Conservation (phyloP, 2,888 invertebrate genomes). For the Morpho deidamia region DNA sequence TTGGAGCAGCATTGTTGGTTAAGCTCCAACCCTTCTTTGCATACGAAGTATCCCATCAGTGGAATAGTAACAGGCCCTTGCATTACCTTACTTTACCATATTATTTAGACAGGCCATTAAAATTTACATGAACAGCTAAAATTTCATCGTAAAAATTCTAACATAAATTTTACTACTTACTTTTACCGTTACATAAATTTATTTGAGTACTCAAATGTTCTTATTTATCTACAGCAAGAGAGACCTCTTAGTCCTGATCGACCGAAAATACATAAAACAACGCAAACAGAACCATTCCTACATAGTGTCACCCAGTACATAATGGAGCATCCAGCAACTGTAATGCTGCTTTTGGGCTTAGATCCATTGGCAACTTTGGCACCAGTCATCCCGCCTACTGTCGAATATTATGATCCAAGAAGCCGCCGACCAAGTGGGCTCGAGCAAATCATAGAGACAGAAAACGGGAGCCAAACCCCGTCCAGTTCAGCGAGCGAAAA, state of each 20-base stretch:
- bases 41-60: too few relatives aligned
- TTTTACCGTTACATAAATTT: slow-evolving; percentile 10
- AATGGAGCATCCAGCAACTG: slow-evolving; percentile 84
- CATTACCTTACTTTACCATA: too few relatives aligned
- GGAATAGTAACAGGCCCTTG: too few relatives aligned
- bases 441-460: slow-evolving; percentile 67
- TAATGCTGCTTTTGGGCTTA: slow-evolving; percentile 85
- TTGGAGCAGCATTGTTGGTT: too few relatives aligned
- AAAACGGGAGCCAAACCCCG: slow-evolving; percentile 64
- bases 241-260: slow-evolving; percentile 60
- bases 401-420: slow-evolving; percentile 68
- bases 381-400: slow-evolving; percentile 57
- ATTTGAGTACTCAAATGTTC: slow-evolving; percentile 8
- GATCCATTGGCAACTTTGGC: slow-evolving; percentile 77
- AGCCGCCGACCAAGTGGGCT: slow-evolving; percentile 59
- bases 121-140: too few relatives aligned
- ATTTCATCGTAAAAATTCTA: not conserved
- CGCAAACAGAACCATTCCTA: slow-evolving; percentile 81
- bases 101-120: too few relatives aligned
- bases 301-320: slow-evolving; percentile 82
- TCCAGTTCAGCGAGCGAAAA: slow-evolving; percentile 63
- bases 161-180: slow-evolving; percentile 10
- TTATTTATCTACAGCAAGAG: slow-evolving; percentile 47
- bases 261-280: slow-evolving; percentile 60
- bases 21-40: too few relatives aligned